Percentiles rank a stretch among this genome's conserved stretches.
phyloP scores from a whole-genome alignment of 30 jellyfish, hydroid and myxozoan species.

The Mastigias papua region DNA sequence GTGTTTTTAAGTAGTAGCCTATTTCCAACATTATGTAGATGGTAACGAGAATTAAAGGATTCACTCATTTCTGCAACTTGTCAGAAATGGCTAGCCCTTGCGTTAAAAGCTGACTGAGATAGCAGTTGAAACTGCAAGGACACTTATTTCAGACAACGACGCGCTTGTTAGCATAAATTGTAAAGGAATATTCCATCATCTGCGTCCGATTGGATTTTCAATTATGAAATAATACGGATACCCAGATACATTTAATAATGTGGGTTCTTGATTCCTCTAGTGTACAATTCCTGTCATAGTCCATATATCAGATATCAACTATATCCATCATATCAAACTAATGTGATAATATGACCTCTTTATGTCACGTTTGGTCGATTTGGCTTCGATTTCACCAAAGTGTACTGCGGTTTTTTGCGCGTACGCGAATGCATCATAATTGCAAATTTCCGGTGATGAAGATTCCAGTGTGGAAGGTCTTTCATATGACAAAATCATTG shows the following conservation, averaged over 20 bases:
- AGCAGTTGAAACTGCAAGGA: background rate
- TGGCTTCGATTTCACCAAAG: background rate
- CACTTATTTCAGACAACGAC: background rate
- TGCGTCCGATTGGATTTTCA: too few relatives aligned
- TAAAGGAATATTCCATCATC: too few relatives aligned
- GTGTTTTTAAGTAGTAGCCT: background rate
- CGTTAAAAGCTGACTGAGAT: background rate
- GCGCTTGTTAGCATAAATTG: too few relatives aligned
- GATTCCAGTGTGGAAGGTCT: conserved; percentile 12
- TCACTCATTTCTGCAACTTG: background rate
- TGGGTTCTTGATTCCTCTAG: background rate
- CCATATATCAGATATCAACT: background rate
- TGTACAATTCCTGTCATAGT: background rate
- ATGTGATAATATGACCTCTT: background rate
- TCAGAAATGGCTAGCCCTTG: background rate
- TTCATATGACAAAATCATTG: conserved; percentile 32
- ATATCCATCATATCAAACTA: conserved; percentile 11
- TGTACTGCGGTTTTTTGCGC: conserved; percentile 31
- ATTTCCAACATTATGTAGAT: background rate
- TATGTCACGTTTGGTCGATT: conserved; percentile 1
- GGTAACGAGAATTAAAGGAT: background rate
- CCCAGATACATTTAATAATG: background rate
- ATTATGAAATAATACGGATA: too few relatives aligned
- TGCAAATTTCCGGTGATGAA: conserved; percentile 55
- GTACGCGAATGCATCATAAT: conserved; percentile 11